phyloP scores from a whole-genome alignment of 1,140 invertebrate genomes.

The Diachasmimorpha longicaudata region DNA sequence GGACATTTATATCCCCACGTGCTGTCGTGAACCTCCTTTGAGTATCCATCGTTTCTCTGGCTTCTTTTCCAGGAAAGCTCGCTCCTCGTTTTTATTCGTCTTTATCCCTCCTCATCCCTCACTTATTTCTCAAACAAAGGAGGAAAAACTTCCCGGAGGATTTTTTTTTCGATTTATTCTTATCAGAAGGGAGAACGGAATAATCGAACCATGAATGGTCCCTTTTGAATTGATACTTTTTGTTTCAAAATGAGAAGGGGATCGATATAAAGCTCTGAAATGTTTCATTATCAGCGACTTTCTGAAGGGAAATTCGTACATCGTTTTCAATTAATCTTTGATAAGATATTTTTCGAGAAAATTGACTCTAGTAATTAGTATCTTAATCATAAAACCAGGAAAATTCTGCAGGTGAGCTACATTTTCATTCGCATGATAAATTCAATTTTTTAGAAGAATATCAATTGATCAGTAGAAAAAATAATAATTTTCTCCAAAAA shows the following conservation, averaged over 20 bases:
- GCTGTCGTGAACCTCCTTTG: neutral
- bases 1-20: constrained; percentile 7
- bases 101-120: neutral
- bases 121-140: neutral
- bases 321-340: neutral
- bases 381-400: too few species aligned
- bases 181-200: neutral
- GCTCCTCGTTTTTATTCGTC: neutral
- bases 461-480: too few species aligned
- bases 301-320: neutral
- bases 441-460: too few species aligned
- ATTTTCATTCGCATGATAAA: too few species aligned
- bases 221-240: neutral
- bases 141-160: neutral
- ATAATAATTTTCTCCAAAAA: too few species aligned
- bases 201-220: neutral
- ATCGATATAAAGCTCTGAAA: neutral
- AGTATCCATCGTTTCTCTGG: neutral
- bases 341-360: too few species aligned
- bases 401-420: too few species aligned
- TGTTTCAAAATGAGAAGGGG: neutral
- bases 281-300: neutral
- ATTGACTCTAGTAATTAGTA: too few species aligned
- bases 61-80: constrained; percentile 5
- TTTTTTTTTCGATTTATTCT: neutral